Base-by-base conservation (phyloP, 2,113 vertebrate genomes). In the Triplophysa siluroides region DNA sequence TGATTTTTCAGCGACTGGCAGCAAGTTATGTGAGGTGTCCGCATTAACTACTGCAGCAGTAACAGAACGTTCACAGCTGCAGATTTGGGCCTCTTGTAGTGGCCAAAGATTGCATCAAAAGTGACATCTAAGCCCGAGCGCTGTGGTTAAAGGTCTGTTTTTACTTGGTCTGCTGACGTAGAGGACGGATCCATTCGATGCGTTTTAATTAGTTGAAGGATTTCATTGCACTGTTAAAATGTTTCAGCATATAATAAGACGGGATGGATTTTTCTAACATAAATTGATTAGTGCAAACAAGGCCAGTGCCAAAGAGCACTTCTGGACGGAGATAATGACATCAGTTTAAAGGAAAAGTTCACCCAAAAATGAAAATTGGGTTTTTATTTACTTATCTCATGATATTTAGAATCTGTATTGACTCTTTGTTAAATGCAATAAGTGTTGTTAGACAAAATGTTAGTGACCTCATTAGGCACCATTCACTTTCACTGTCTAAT, bases 71-170 rank as follows among this genome's bases (percentile, higher is more conserved):
- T 63, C 33, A 38, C 38, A 61, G 3, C 43, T 62, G n/a, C 72
- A 47, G 72, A 62, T 21, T 29, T 52, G 26, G 11, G 47, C 23
- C 50, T 33, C 69, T 54, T 0, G 65, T 68, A 71, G 56, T 19
- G 41, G 58, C 58, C 33, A 73, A 60, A 60, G 13, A 60, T 61
- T 60, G 54, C 54, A 61, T 43, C 19, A 43, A 69, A 74, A 74
- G 8, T 26, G 41, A 68, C 67, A 50, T 7, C 19, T 16, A 18
- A 71, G 47, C 24, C 24, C 54, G 45, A 52, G 1, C 47, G 41
- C 16, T 29, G n/a, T 24, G 41, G 60, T 62, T 16, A 63, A 75
- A 75, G 1, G 47, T 63, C 16, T 63, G 16, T 63, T 75, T 63
- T 75, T 13, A n/a, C 41, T 75, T 63, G 38, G 58, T 75, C 23